Evolutionary conservation across 2,888 invertebrate genomes (phyloP), one percentile per base, ranked within the genome.

Genomic region (Anagyrus pseudococci): DNA sequence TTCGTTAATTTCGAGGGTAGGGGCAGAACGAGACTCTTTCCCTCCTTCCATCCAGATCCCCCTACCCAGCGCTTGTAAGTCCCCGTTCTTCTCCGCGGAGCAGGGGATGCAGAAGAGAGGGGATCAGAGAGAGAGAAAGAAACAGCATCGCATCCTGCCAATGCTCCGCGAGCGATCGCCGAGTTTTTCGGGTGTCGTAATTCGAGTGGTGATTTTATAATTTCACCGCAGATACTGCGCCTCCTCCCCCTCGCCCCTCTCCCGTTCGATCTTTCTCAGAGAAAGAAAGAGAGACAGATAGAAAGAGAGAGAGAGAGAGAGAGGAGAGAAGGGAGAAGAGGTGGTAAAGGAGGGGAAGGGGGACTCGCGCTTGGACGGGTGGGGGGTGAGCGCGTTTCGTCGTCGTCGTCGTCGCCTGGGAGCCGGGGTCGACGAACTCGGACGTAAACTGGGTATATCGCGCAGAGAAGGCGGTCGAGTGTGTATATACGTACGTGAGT

Each of bases 131-230:
- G n/a, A n/a, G n/a, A n/a, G n/a, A n/a, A n/a, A n/a, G n/a, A n/a
- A n/a, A n/a, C n/a, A n/a, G n/a, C n/a, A n/a, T n/a, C n/a, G n/a
- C n/a, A n/a, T n/a, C n/a, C n/a, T n/a, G n/a, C n/a, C n/a, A n/a
- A n/a, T n/a, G n/a, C n/a, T n/a, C n/a, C n/a, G 33, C 4, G 33
- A 37, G 25, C 19, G 22, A 22, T 13, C 41, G 20, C 20, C 47
- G 43, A 19, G 23, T 26, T 54, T 59, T 49, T 58, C 46, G 63
- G 49, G 68, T 71, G 69, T 71, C 70, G 69, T 71, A 72, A 73
- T 69, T 58, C 52, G 52, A 62, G 48, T 44, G 62, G 65, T 66
- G 69, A 71, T 72, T 72, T 73, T 72, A 72, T 71, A 73, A 74
- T 74, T 73, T 71, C 66, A 68, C 67, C 67, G 50, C 64, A 65